Evolutionary conservation across 2,113 vertebrate species (phyloP).

Genomic region (Sinosuthora webbiana): DNA sequence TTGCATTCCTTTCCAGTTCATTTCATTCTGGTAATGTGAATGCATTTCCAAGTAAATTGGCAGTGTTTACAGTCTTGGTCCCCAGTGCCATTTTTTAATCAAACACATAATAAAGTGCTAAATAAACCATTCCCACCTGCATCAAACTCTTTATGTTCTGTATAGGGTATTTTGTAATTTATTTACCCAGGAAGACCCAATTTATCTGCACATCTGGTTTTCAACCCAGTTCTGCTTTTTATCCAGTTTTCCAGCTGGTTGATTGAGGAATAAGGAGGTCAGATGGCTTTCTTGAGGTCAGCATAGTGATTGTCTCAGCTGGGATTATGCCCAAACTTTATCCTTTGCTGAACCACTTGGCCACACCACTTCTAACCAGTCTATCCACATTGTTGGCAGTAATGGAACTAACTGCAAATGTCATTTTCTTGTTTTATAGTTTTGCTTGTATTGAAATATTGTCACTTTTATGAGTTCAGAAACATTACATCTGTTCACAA

Average conservation of each 20-base stretch:
- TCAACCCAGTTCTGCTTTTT: conserved; percentile 44
- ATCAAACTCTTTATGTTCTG: conserved; percentile 32
- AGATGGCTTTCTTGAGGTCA: conserved; percentile 55
- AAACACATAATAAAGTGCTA: conserved; percentile 66
- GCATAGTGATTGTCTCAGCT: not conserved
- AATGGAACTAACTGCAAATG: conserved; percentile 30
- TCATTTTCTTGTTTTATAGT: conserved; percentile 43
- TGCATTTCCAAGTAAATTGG: conserved; percentile 43
- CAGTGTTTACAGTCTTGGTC: conserved; percentile 28
- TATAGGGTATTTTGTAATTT: conserved; percentile 48
- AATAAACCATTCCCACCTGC: conserved; percentile 64
- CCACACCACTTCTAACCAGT: not conserved
- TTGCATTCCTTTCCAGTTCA: conserved; percentile 50
- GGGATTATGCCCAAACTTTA: conserved; percentile 18
- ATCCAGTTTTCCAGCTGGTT: conserved; percentile 56
- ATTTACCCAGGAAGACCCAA: conserved; percentile 60
- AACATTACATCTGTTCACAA: conserved; percentile 57
- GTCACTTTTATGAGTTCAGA: conserved; percentile 30
- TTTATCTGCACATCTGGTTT: conserved; percentile 63
- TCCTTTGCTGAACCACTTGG: conserved; percentile 17
- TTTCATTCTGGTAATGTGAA: conserved; percentile 37
- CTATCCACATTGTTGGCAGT: not conserved
- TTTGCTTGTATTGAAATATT: conserved; percentile 33
- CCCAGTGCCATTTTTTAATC: conserved; percentile 63
- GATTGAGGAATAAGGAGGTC: conserved; percentile 48